Percentiles rank a stretch among this genome's conserved stretches.
Conservation (phyloP, 2,888 invertebrate species). For the Chrysopilus asiliformis region DNA sequence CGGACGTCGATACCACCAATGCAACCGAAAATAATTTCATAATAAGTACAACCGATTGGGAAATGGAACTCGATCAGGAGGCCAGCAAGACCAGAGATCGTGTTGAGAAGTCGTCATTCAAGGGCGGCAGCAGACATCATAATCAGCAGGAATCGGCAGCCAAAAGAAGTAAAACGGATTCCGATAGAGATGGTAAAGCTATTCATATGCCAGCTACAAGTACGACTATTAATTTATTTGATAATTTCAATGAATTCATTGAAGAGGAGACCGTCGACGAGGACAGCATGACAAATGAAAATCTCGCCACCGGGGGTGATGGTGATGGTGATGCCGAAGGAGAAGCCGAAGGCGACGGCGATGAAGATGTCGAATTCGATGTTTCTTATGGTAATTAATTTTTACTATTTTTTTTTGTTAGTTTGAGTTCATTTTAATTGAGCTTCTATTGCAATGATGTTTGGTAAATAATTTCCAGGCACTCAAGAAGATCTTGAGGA, state of each 20-base stretch:
- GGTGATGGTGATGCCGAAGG: conserved; percentile 17
- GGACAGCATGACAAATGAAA: conserved; percentile 9
- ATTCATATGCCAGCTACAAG: too few species aligned
- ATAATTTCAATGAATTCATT: conserved; percentile 13
- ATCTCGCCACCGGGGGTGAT: conserved; percentile 15
- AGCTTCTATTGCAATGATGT: background rate
- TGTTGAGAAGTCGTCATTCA: background rate
- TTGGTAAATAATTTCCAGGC: background rate
- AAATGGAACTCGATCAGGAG: conserved; percentile 46
- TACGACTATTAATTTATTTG: too few species aligned
- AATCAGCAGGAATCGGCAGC: conserved; percentile 3
- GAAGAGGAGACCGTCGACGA: conserved; percentile 10
- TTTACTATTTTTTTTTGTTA: background rate
- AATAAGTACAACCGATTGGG: conserved; percentile 40
- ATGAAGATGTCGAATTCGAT: conserved; percentile 17
- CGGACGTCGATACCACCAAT: conserved; percentile 12
- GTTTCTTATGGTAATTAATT: conserved; percentile 17
- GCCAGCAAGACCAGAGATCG: conserved; percentile 14
- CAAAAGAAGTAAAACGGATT: conserved; percentile 3
- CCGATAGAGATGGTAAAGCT: conserved; percentile 1
- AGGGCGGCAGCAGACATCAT: conserved; percentile 1
- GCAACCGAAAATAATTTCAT: conserved; percentile 8
- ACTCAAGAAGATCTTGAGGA: conserved; percentile 22
- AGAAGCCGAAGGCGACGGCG: too few species aligned
- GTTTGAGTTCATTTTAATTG: background rate